Conservation (phyloP, 2,888 invertebrate genomes). For the Dasysyrphus albostriatus region DNA sequence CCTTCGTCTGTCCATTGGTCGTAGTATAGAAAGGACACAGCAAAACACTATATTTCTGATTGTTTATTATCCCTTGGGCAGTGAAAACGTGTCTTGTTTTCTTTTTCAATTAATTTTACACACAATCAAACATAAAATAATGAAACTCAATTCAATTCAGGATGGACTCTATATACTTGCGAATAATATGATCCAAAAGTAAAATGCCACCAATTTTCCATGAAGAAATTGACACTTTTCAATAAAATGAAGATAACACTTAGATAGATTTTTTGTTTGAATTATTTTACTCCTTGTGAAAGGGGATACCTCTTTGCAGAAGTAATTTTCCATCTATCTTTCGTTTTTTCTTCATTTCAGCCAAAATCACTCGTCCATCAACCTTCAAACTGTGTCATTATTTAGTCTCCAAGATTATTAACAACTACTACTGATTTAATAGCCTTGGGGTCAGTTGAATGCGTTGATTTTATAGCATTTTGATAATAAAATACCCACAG, state of each 20-base stretch:
- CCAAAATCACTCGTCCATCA: background rate
- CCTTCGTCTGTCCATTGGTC: background rate
- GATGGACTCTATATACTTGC: background rate
- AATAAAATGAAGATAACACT: background rate
- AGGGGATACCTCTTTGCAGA: background rate
- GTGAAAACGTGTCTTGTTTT: background rate
- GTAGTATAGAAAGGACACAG: background rate
- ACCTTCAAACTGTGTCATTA: background rate
- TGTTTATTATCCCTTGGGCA: slow-evolving; percentile 4
- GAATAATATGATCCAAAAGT: background rate
- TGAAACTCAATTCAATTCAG: background rate
- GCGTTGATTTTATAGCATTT: slow-evolving; percentile 4
- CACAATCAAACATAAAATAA: slow-evolving; percentile 3
- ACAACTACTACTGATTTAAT: background rate
- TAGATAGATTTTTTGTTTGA: background rate
- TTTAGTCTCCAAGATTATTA: background rate
- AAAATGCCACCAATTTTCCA: slow-evolving; percentile 4
- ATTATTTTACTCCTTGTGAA: background rate
- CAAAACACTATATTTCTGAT: background rate
- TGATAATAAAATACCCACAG: background rate
- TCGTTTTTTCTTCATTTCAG: background rate
- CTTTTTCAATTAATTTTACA: slow-evolving; percentile 20
- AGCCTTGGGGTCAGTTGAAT: background rate
- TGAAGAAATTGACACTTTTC: slow-evolving; percentile 24
- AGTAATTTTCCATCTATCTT: background rate